Evolutionary conservation across 1,140 invertebrate genomes (phyloP).

Genomic region (Pseudomyrmex pallidus): DNA sequence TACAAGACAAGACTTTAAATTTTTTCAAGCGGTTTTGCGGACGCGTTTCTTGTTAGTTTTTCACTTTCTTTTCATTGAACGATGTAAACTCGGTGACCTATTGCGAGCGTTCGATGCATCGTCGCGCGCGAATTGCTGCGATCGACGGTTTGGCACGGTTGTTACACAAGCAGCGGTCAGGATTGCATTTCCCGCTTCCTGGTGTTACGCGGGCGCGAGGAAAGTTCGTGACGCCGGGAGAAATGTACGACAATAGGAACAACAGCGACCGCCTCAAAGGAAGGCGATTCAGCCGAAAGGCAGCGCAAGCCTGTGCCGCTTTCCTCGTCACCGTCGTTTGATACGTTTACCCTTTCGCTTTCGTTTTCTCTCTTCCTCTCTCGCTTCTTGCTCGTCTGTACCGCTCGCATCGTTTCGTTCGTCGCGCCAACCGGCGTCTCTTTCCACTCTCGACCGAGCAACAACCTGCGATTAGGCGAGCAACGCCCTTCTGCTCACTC

Average conservation of each 20-base stretch:
- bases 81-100: neutral
- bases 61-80: neutral
- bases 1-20: neutral
- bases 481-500: slow-evolving; percentile 34
- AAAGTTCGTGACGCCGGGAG: slow-evolving; percentile 20
- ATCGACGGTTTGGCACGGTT: neutral
- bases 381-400: neutral
- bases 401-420: neutral
- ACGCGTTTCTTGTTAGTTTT: too few species aligned
- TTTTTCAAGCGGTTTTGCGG: neutral
- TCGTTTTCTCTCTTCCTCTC: neutral
- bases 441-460: slow-evolving; percentile 49
- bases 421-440: slow-evolving; percentile 27
- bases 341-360: slow-evolving; percentile 48
- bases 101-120: neutral
- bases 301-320: neutral
- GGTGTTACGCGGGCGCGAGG: slow-evolving; percentile 31
- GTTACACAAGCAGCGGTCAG: slow-evolving; percentile 2
- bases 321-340: slow-evolving; percentile 22
- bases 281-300: neutral
- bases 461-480: slow-evolving; percentile 48
- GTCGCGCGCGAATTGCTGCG: slow-evolving; percentile 1
- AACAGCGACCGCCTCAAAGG: neutral
- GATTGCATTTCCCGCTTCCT: slow-evolving; percentile 37
- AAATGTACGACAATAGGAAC: slow-evolving; percentile 1